Percentiles rank a stretch among this genome's conserved stretches.
These are phyloP conservation scores for Nectonema munidae DNA, from an alignment of 2,888 invertebrate species.

Conservation along the genomic window DNA sequence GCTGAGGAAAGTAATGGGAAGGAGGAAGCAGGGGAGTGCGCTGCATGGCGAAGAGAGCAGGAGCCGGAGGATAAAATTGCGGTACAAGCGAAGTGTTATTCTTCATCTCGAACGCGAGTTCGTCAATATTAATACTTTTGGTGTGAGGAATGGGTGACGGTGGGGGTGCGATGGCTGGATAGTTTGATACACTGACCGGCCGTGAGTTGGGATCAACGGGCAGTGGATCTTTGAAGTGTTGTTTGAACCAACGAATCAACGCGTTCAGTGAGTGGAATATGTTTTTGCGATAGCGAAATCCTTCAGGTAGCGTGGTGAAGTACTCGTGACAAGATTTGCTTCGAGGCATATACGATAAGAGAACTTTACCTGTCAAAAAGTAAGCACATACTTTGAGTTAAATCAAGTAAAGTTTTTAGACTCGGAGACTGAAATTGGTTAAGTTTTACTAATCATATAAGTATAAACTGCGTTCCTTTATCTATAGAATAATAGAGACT, in stretches of 20 bases:
- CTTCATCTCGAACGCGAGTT: too few species aligned
- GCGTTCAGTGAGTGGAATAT: slow-evolving; percentile 46
- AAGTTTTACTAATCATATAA: too few species aligned
- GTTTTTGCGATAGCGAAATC: slow-evolving; percentile 47
- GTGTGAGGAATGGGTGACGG: too few species aligned
- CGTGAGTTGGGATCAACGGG: slow-evolving; percentile 26
- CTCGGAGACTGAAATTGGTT: slow-evolving; percentile 1
- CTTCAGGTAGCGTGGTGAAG: slow-evolving; percentile 58
- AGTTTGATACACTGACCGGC: background rate
- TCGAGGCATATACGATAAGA: slow-evolving; percentile 64
- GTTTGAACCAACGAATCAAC: slow-evolving; percentile 80
- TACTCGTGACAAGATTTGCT: slow-evolving; percentile 56
- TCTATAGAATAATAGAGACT: background rate
- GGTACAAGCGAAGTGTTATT: too few species aligned
- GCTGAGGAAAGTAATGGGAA: too few species aligned
- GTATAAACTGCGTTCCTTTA: too few species aligned
- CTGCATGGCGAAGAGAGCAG: too few species aligned
- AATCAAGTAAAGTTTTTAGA: slow-evolving; percentile 29
- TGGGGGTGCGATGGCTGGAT: too few species aligned
- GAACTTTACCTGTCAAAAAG: slow-evolving; percentile 42
- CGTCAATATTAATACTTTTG: too few species aligned
- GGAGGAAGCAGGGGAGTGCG: too few species aligned
- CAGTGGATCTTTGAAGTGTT: slow-evolving; percentile 66
- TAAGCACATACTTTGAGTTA: background rate
- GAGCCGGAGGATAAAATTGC: too few species aligned